A percentile compares a stretch with the other conserved stretches of the same genome.
phyloP scores from a whole-genome alignment of 2,113 vertebrate species.

The Pao palembangensis region DNA sequence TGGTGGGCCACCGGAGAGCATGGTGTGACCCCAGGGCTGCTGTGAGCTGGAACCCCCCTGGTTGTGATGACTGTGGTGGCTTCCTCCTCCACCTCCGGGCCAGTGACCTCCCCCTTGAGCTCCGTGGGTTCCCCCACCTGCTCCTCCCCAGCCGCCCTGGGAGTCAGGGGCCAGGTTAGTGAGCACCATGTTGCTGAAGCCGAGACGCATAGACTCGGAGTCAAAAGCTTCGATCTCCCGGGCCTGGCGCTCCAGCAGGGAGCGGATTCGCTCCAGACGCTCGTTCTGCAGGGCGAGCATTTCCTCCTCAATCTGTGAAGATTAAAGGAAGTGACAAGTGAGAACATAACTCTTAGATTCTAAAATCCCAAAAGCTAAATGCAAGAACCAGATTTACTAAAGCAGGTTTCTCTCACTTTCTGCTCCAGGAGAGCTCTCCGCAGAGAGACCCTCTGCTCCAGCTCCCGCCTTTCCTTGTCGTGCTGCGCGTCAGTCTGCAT shows the following conservation, averaged over 20 bases:
- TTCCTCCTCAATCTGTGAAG: slow-evolving; percentile 91
- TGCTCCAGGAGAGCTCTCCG: slow-evolving; percentile 75
- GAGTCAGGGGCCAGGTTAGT: slow-evolving; percentile 67
- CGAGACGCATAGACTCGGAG: slow-evolving; percentile 96
- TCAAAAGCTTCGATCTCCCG: slow-evolving; percentile 90
- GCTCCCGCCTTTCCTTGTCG: slow-evolving; percentile 72
- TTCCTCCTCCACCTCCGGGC: slow-evolving; percentile 66
- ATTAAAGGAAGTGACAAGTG: neutral
- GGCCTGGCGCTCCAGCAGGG: slow-evolving; percentile 85
- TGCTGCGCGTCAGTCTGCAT: slow-evolving; percentile 78
- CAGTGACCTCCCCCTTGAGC: slow-evolving; percentile 85
- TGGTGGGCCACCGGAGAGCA: slow-evolving; percentile 87
- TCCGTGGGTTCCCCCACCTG: slow-evolving; percentile 83
- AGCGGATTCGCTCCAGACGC: slow-evolving; percentile 92
- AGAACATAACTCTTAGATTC: neutral
- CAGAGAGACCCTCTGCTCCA: slow-evolving; percentile 77
- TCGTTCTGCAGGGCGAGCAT: slow-evolving; percentile 94
- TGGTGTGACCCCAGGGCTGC: slow-evolving; percentile 93
- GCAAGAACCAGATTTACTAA: neutral
- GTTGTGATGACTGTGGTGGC: slow-evolving; percentile 75
- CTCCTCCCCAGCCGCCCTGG: slow-evolving; percentile 86
- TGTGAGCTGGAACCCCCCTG: slow-evolving; percentile 86
- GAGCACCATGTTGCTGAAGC: slow-evolving; percentile 95
- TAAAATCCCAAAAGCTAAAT: neutral
- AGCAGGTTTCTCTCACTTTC: slow-evolving; percentile 55